Evolutionary conservation across 2,888 invertebrate genomes (phyloP), one percentile per base, ranked within the genome.

Genomic region (Achlya flavicornis): DNA sequence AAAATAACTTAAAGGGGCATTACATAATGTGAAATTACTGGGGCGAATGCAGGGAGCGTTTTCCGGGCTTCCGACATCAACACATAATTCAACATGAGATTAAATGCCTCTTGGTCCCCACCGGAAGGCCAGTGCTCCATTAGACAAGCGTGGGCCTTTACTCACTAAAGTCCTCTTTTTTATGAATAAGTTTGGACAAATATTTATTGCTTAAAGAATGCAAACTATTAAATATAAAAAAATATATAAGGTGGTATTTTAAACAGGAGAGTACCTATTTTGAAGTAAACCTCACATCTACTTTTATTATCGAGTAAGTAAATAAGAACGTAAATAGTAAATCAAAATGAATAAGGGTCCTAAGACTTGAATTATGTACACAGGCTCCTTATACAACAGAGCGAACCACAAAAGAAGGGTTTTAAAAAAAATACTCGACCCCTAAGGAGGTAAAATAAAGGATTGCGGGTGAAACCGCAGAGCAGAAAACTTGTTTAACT

Each of bases 81-180:
- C 91, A 91, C 92, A 93, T 92, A 92, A 92, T 88, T 92, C 89
- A 91, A 78, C 79, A 78, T 78, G 87, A 91, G 91, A 93, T 92
- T 92, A 91, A 92, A 92, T 91, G 90, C 90, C 89, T 85, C 87
- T 89, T 87, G 87, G 87, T 87, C 83, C 86, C 85, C 78, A 77
- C 85, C 86, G 92, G 90, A 92, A 89, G 86, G 83, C 83, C 85
- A 86, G 81, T 69, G 82, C 85, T 85, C 87, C 87, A 89, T 92
- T 90, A 91, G 87, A 87, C 85, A 83, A 80, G 80, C 81, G 76
- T 75, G 80, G 75, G 76, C 74, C 78, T 82, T 77, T 80, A 80
- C 78, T 85, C 80, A 78, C 72, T 75, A 75, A 41, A 41, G 12
- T 48, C 48, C 80, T 75, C 75, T 73, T 71, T 80, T 83, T 84